Base-by-base conservation (phyloP, 1,140 invertebrate genomes). In the Drosophila pruinosa region DNA sequence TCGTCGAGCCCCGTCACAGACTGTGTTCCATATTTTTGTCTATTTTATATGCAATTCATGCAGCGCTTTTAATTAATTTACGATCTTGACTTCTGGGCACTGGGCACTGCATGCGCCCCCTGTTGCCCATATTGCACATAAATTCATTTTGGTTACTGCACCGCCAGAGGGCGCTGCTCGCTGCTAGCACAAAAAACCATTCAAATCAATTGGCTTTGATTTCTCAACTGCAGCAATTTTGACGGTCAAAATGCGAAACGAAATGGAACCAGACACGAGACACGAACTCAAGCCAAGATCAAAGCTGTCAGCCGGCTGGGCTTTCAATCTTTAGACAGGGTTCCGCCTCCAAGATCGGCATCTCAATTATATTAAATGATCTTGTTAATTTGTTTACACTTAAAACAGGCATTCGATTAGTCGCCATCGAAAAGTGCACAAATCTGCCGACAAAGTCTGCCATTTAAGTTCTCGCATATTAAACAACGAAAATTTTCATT, bases 351-450 rank as follows among this genome's bases (percentile, higher is more conserved):
- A 39, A 70, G 58, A 71, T 79, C 76, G 58, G 48, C 78, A 75
- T 80, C 78, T 78, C 75, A 85, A 85, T 86, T 88, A 73, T 73
- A 41, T 59, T 61, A 78, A 88, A 88, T 81, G 83, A 88, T 88
- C 82, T 88, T 72, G 82, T 88, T 88, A 88, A 88, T 89, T 88
- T 88, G 82, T 78, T 82, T 89, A 89, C 82, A 86, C 77, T 82
- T 69, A 14, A 63, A 64, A 58, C 70, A 63, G 58, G 71, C 54
- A 70, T 67, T 77, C 81, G 81, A 80, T 80, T 79, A 76, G 72
- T 26, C 26, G n/a, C 22, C 38, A 38, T 38, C 59, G 67, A 70
- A 56, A 74, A 71, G 43, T 71, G 48, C 57, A 64, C 73, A 75
- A 75, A 65, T 69, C 45, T 50, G 77, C 78, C 81, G 82, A 81